Percentiles rank a stretch among this genome's conserved stretches.
Conservation (phyloP, 2,888 invertebrate species). For the Chrysolina oricalcia region DNA sequence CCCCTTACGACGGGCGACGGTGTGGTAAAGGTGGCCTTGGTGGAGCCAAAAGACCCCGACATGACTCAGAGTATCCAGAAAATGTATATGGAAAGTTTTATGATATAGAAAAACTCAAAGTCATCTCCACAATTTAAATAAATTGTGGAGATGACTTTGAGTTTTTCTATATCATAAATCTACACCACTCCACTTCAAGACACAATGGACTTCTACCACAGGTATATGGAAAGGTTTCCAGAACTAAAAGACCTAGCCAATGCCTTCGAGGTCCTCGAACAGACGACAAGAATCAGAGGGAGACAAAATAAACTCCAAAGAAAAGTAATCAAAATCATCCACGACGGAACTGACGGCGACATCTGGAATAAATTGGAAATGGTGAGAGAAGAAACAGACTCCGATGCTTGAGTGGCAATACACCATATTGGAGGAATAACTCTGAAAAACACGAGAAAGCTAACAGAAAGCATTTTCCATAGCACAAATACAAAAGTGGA, state of each 20-base stretch:
- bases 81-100: no score
- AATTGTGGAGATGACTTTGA: no score
- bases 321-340: constrained; percentile 14
- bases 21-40: constrained; percentile 32
- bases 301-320: background rate
- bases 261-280: constrained; percentile 35
- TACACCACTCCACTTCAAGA: no score
- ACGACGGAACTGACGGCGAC: background rate
- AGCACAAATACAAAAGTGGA: no score
- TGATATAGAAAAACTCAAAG: no score
- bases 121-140: no score
- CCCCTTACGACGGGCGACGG: constrained; percentile 8
- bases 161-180: no score
- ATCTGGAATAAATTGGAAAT: constrained; percentile 2
- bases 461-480: no score
- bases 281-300: constrained; percentile 18
- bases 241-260: constrained; percentile 17
- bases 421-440: no score
- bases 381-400: constrained; percentile 8
- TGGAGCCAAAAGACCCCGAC: constrained; percentile 33
- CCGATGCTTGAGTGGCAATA: no score
- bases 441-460: no score
- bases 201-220: no score
- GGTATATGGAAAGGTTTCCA: constrained; percentile 43
- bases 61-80: constrained; percentile 37